Evolutionary conservation across 2,888 invertebrate species (phyloP).

Genomic region (Leptinotarsa rubiginosa): DNA sequence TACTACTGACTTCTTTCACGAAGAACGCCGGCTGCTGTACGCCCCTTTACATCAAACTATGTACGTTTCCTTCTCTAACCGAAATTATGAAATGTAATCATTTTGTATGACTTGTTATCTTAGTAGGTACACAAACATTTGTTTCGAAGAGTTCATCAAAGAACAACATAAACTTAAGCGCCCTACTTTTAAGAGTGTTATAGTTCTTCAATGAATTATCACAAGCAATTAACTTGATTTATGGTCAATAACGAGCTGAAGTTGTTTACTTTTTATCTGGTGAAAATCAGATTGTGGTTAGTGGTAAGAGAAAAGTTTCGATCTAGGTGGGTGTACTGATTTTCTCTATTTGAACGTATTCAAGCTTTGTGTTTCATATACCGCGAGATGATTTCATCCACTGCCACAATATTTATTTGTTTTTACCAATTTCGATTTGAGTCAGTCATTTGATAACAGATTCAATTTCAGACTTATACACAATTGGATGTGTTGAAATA

Average conservation of each 20-base stretch:
- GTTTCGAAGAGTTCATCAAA: constrained; percentile 12
- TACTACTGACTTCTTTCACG: constrained; percentile 2
- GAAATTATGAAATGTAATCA: constrained; percentile 9
- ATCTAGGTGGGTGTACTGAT: background rate
- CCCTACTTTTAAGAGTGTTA: constrained; percentile 14
- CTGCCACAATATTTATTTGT: no score
- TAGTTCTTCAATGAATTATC: constrained; percentile 18
- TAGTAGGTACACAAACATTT: constrained; percentile 8
- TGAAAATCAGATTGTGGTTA: constrained; percentile 18
- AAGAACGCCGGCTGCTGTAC: background rate
- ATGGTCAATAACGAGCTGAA: constrained; percentile 8
- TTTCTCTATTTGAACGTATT: background rate
- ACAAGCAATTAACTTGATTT: constrained; percentile 11
- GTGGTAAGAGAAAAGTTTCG: constrained; percentile 3
- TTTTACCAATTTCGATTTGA: no score
- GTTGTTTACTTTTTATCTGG: constrained; percentile 15
- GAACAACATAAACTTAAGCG: constrained; percentile 8
- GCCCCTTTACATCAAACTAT: background rate
- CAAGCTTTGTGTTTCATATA: no score
- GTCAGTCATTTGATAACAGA: no score
- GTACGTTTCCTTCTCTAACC: background rate
- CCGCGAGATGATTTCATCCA: no score
- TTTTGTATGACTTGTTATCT: constrained; percentile 15
- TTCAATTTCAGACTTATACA: no score
- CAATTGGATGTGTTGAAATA: no score